Evolutionary conservation across 2,888 invertebrate genomes (phyloP), one percentile per base, ranked within the genome.

Genomic region (Odontocerum albicorne): DNA sequence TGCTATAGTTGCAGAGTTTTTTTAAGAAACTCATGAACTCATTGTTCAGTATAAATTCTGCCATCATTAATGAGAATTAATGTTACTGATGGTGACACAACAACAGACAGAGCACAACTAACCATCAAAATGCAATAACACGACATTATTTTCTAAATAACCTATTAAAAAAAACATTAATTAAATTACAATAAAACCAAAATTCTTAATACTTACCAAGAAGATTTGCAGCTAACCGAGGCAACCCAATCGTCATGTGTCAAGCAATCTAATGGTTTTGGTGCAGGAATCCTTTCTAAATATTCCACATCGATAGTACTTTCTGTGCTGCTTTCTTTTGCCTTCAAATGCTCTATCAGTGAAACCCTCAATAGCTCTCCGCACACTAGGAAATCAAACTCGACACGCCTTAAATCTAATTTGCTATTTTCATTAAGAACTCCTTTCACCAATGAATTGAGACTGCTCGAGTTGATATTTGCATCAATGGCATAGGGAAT

Each of bases 241-340:
- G 94, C 89, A n/a, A 98, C 94, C 98, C 98, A 99, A 69, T 99
- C 98, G 72, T 97, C 95, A 66, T 97, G 96, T 70, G 92, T 81
- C 62, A 98, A 77, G 68, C 93, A 92, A 70, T 96, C 91, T 68
- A 93, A 86, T 0, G 97, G 96, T 66, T 91, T 85, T 0, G 98
- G 98, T 0, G 96, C 88, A 8, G 96, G 92, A 63, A 89, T 87
- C 63, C 90, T 84, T 68, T 93, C 90, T 16, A 97, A 77, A 73
- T 97, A 98, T 72, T 98, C 97, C 45, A 98, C 82, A 62, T 92
- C 88, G 62, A 97, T 75, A 7, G 92, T 88, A 49, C 85, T 83
- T 78, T 98, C 97, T 43, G 86, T 86, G 1, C 91, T 90, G 7
- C 88, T 76, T 32, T 82, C 82, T 64, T 87, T 87, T 56, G 89